Conservation (phyloP, 2,113 vertebrate genomes). For the Sterna hirundo region DNA sequence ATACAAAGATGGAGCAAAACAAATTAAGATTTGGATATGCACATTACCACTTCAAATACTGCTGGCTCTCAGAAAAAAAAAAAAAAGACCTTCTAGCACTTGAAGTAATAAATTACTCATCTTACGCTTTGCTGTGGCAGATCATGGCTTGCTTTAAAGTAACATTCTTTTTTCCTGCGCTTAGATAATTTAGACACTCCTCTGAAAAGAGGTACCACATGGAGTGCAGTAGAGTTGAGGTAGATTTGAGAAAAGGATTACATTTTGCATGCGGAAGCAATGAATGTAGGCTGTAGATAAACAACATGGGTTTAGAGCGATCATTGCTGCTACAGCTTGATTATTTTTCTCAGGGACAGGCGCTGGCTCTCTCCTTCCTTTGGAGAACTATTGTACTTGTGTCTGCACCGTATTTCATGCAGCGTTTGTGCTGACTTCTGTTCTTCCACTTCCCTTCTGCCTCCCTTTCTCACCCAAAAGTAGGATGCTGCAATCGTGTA, state of each 20-base stretch:
- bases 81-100: neutral
- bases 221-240: neutral
- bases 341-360: slow-evolving; percentile 49
- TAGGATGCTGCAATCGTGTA: accelerated
- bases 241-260: slow-evolving; percentile 16
- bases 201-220: neutral
- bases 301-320: neutral
- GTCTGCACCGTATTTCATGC: neutral
- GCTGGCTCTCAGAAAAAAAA: neutral
- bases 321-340: slow-evolving; percentile 28
- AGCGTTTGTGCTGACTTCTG: neutral
- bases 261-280: slow-evolving; percentile 16
- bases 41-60: slow-evolving; percentile 17
- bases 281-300: slow-evolving; percentile 49
- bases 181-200: slow-evolving; percentile 16
- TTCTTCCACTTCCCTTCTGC: neutral
- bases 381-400: neutral
- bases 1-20: neutral
- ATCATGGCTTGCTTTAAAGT: slow-evolving; percentile 41
- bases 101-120: slow-evolving; percentile 32
- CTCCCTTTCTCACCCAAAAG: neutral
- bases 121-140: neutral
- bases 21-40: neutral
- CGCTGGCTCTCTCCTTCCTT: neutral
- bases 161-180: neutral